Base-by-base conservation (phyloP, 1,140 invertebrate species). In the Artemia franciscana region DNA sequence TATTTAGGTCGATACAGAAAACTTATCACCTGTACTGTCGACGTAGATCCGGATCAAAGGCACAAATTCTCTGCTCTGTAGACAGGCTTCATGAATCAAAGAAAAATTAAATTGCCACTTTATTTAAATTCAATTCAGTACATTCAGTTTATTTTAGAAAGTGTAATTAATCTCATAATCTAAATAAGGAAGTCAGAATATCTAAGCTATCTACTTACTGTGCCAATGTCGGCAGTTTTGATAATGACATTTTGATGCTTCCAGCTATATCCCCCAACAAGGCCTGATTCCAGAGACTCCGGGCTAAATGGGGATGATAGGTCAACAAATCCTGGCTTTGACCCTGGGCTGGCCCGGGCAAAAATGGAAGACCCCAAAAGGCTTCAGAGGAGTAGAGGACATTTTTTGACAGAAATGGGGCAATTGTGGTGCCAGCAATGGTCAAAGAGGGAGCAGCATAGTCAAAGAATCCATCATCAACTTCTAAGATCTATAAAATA, bases 341-440 rank as follows among this genome's bases (percentile, higher is more conserved):
- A 9, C 58, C 26, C 23, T 64, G 39, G n/a, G 26, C 26, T n/a
- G n/a, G n/a, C n/a, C 28, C 65, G 24, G 70, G 70, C 12, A 71
- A 63, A n/a, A 71, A 58, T 23, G 68, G 66, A 23, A 71, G 64
- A 58, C 68, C 70, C 70, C 70, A 71, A 58, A 71, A 70, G 5
- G 70, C 70, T 66, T 71, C 70, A 21, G 65, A 63, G 5, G 66
- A 64, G 63, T 69, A 71, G 18, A 71, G 57, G 7, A 67, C 68
- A 59, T 70, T 71, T 62, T 68, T 65, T 2, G 70, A 69, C 26
- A 66, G 68, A 21, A 69, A 65, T n/a, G 70, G 70, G 4, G 70
- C 68, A 62, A 71, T 65, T 12, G 65, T 67, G 24, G 67, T 67
- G 18, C 68, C 67, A 30, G 70, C 69, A 25, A 71, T 57, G n/a